These are phyloP conservation scores for Penaeus indicus DNA, from an alignment of 1,140 invertebrate genomes.

Conservation along the genomic window DNA sequence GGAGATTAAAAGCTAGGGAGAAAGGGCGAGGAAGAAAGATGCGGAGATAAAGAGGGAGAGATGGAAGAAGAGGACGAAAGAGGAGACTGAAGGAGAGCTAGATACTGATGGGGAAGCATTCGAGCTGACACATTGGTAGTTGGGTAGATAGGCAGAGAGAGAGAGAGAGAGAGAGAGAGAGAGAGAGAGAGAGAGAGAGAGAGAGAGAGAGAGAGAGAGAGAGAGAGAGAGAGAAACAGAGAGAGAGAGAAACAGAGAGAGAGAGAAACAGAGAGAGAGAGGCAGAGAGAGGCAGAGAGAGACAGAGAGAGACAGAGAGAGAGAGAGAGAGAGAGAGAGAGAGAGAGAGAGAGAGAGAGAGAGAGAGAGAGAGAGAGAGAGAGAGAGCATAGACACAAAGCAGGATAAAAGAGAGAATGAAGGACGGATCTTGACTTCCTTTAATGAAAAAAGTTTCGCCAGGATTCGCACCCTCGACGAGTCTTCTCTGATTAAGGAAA, in stretches of 20 bases:
- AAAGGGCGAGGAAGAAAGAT: too few relatives aligned
- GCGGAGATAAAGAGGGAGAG: too few relatives aligned
- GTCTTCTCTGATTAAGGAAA: too few relatives aligned
- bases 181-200: neutral
- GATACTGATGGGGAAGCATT: too few relatives aligned
- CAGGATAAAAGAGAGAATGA: constrained; percentile 11
- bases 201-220: neutral
- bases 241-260: neutral
- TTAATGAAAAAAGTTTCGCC: too few relatives aligned
- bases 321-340: constrained; percentile 15
- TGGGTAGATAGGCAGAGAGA: too few relatives aligned
- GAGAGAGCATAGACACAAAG: neutral
- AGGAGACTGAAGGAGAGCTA: too few relatives aligned
- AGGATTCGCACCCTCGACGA: too few relatives aligned
- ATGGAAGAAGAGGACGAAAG: too few relatives aligned
- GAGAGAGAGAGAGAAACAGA: neutral
- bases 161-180: too few relatives aligned
- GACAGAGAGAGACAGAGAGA: neutral
- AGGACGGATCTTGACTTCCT: neutral
- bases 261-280: neutral
- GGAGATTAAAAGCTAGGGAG: too few relatives aligned
- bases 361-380: constrained; percentile 34
- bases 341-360: neutral
- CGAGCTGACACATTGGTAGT: too few relatives aligned
- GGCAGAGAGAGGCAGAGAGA: neutral